phyloP scores from a whole-genome alignment of 1,140 invertebrate genomes.

The Neodiprion fabricii region DNA sequence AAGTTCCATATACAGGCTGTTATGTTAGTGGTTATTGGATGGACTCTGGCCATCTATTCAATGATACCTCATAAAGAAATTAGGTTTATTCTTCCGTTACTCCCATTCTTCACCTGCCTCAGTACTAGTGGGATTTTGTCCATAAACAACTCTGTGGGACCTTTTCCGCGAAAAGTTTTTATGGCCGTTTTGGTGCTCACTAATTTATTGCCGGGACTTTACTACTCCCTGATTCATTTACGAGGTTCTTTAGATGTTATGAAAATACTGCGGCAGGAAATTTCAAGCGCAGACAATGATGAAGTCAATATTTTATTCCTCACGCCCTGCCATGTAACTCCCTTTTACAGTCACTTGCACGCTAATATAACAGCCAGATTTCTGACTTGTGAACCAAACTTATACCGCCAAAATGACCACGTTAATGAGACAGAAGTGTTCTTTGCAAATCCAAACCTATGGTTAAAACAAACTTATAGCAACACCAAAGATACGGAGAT shows the following conservation, averaged over 20 bases:
- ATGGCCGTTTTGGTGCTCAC: conserved; percentile 62
- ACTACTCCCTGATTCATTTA: conserved; percentile 83
- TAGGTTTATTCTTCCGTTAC: conserved; percentile 84
- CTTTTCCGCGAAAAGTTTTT: conserved; percentile 32
- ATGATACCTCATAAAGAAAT: conserved; percentile 92
- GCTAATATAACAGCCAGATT: conserved; percentile 78
- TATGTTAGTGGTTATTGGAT: conserved; percentile 62
- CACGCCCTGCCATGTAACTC: conserved; percentile 94
- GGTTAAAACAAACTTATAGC: conserved; percentile 70
- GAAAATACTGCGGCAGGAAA: conserved; percentile 66
- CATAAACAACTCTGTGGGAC: background rate
- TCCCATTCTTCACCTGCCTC: conserved; percentile 80
- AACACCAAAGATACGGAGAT: conserved; percentile 48
- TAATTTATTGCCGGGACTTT: conserved; percentile 69
- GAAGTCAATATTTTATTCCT: conserved; percentile 78
- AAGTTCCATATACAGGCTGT: conserved; percentile 59
- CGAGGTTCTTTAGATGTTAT: conserved; percentile 80
- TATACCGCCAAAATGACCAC: conserved; percentile 67
- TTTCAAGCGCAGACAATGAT: conserved; percentile 59
- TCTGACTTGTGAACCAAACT: conserved; percentile 89
- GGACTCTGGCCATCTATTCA: conserved; percentile 70
- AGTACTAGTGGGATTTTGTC: background rate
- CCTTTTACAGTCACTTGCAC: conserved; percentile 89
- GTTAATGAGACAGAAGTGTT: conserved; percentile 84
- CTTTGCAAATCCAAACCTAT: conserved; percentile 74